Evolutionary conservation across 2,888 invertebrate genomes (phyloP), one percentile per base, ranked within the genome.

Genomic region (Sturmia bella): DNA sequence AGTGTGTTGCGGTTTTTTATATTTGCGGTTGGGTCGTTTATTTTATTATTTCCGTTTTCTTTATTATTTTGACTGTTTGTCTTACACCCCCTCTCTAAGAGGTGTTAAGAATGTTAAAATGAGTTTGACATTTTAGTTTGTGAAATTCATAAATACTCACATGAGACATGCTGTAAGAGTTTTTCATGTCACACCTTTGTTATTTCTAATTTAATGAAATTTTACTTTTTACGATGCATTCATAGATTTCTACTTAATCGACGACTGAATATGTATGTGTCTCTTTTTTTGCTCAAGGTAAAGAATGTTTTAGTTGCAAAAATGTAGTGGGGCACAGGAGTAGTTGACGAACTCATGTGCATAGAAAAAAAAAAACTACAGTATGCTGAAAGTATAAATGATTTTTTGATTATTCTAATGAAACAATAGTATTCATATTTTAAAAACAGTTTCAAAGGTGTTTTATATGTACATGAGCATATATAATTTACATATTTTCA

Each of bases 71-170:
- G 2, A 43, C 5, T 57, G 27, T 45, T 39, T 37, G 19, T 12
- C 6, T 39, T 45, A 15, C 21, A 32, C n/a, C 4, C n/a, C 43
- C 12, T 32, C 21, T 21, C 9, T 7, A 39, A 13, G 48, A 50
- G 39, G 59, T 52, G 52, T 37, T 32, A 32, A 32, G 50, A 70
- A 70, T n/a, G 37, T 37, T 37, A 17, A 54, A 63, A 73, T 54
- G 43, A 63, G 73, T 63, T 73, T 63, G 52, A 32, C 43, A 61
- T 73, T 54, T 50, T 63, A 19, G 32, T 63, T 59, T 27, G 27
- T 32, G 39, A n/a, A 24, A 41, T 43, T 61, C 19, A 48, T 41
- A 52, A 72, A 61, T 52, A 24, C 41, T 48, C 37, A 17, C 17
- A 3, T 5, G 68, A 56, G 56, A 69, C 45, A 39, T 61, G 41